Base-by-base conservation (phyloP, 64 coral and sea anemone genomes). In the Actinia equina region DNA sequence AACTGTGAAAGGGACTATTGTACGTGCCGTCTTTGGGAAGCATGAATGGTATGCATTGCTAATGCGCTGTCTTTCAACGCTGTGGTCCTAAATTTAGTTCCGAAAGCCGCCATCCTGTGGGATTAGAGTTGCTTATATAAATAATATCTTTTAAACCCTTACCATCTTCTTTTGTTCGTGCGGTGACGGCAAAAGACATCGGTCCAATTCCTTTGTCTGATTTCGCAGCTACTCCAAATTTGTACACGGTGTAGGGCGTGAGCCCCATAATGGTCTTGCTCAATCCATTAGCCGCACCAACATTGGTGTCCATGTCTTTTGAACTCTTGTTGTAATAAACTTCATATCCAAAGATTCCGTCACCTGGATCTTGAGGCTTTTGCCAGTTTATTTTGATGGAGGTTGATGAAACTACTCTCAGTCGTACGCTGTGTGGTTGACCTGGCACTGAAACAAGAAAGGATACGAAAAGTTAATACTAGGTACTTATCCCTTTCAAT, bases 261-360 rank as follows among this genome's bases (percentile, higher is more conserved):
- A 97, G 91, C 8, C 86, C 80, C 83, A 89, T 88, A 22, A 97
- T 93, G 22, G 49, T 89, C 17, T 93, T 77, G 7, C 20, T 87
- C 6, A 85, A 83, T n/a, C 76, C 67, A 18, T 69, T 43, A 3
- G 88, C 74, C 6, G 58, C 44, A 9, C 59, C 77, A 11, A 91
- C 83, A 2, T 62, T 91, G 20, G 77, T 82, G 57, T 97, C 91
- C 80, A 88, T 93, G n/a, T 74, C 88, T 63, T 64, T n/a, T 9
- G 84, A 85, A 0, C 87, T 83, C 71, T 97, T 97, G 85, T 97
- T 97, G 82, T 88, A 97, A 81, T 93, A 89, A 45, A 97, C 86
- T 23, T 97, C 91, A 82, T 97, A 97, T 2, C 91, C 94, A 43
- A 93, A 93, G 63, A 97, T 87, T 9, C 94, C 94, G 26, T 88